Conservation (phyloP, 2,113 vertebrate genomes). For the Ceyx margarethae region DNA sequence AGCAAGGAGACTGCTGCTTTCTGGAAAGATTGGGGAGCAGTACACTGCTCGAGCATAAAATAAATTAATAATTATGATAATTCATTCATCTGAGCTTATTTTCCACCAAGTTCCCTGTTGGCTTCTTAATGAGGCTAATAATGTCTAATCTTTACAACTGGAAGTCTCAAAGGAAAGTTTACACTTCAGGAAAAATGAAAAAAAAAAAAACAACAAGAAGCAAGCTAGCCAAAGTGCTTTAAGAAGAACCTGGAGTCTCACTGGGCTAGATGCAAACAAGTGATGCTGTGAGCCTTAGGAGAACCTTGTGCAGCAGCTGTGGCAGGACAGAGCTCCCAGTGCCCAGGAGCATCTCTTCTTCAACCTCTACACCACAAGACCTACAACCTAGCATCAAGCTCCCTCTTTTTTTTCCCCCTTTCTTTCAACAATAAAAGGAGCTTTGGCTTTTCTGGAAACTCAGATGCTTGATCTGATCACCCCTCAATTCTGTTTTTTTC, state of each 20-base stretch:
- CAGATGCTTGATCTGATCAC: background rate
- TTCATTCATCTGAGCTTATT: slow-evolving; percentile 36
- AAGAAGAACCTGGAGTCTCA: background rate
- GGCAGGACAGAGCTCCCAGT: background rate
- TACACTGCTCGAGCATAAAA: background rate
- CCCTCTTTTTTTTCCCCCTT: background rate
- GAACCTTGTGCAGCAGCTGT: background rate
- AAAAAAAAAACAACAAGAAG: background rate
- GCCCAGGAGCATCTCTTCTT: background rate
- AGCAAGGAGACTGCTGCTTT: background rate
- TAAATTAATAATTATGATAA: slow-evolving; percentile 37
- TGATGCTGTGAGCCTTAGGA: background rate
- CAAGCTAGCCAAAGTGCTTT: background rate
- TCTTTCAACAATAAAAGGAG: background rate
- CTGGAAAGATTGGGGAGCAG: background rate
- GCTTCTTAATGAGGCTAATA: slow-evolving; percentile 56
- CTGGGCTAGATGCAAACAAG: background rate
- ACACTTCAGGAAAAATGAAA: background rate
- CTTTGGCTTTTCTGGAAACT: background rate
- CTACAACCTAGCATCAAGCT: background rate
- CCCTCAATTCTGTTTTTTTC: background rate
- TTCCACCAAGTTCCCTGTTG: slow-evolving; percentile 33
- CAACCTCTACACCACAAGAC: background rate
- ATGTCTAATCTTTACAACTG: slow-evolving; percentile 39
- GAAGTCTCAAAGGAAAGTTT: slow-evolving; percentile 37